These are phyloP conservation scores for Anneissia japonica DNA, from an alignment of 35 echinoderm and acorn worm genomes.

Conservation along the genomic window DNA sequence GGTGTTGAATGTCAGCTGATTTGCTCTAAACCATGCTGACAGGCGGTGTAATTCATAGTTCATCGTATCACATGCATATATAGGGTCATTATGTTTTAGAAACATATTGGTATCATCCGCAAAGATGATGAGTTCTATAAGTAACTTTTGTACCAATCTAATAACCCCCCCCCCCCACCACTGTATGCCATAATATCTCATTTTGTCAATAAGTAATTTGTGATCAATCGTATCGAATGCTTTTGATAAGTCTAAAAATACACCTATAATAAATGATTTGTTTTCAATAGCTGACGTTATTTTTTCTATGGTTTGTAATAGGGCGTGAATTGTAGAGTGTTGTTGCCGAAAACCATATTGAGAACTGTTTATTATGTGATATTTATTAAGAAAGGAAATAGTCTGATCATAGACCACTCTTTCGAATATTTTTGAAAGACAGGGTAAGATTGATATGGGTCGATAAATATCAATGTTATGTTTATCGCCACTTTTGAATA, in stretches of 20 bases:
- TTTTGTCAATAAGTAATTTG: conserved; percentile 20
- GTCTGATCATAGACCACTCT: conserved; percentile 5
- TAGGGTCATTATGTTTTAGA: too few species aligned
- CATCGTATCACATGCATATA: too few species aligned
- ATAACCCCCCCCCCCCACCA: neutral
- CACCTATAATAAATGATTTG: neutral
- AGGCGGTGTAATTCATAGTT: too few species aligned
- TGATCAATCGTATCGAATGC: conserved; percentile 50
- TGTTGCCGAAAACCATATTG: conserved; percentile 7
- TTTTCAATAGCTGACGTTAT: neutral
- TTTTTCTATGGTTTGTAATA: neutral
- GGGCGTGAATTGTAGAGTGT: neutral
- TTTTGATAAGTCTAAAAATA: too few species aligned
- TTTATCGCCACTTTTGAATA: too few species aligned
- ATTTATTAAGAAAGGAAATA: neutral
- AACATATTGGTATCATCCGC: too few species aligned
- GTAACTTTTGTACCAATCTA: conserved; percentile 39
- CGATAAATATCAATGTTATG: too few species aligned
- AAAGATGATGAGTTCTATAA: conserved; percentile 12
- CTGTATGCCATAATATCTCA: conserved; percentile 40
- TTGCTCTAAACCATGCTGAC: neutral
- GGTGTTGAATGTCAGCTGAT: neutral
- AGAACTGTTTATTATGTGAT: neutral
- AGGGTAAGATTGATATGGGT: conserved; percentile 22
- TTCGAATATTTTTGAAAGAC: neutral